Conservation (phyloP, 2,888 invertebrate species). For the Sphaerophoria rueppellii region DNA sequence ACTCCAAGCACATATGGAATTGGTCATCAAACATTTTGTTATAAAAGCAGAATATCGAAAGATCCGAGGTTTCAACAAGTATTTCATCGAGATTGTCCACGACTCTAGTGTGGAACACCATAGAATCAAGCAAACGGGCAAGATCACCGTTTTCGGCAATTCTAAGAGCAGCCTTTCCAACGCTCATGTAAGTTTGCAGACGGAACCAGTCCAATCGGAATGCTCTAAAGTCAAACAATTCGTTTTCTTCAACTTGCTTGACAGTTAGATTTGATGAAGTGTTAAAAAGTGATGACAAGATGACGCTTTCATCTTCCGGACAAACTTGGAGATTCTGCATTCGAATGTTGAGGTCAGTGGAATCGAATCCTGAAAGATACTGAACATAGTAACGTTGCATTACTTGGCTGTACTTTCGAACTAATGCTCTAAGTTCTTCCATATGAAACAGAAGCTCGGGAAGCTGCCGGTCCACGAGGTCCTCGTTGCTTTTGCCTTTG, state of each 20-base stretch:
- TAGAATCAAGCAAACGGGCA: slow-evolving; percentile 95
- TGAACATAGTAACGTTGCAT: slow-evolving; percentile 99
- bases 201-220: slow-evolving; percentile 98
- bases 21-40: slow-evolving; percentile 98
- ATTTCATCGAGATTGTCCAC: slow-evolving; percentile 99
- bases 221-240: slow-evolving; percentile 96
- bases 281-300: slow-evolving; percentile 95
- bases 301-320: slow-evolving; percentile 97
- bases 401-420: slow-evolving; percentile 97
- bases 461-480: slow-evolving; percentile 96
- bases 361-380: slow-evolving; percentile 97
- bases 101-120: slow-evolving; percentile 98
- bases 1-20: slow-evolving; percentile 99
- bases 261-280: slow-evolving; percentile 93
- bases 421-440: slow-evolving; percentile 97
- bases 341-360: slow-evolving; percentile 93
- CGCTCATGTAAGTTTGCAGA: slow-evolving; percentile 96
- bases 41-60: slow-evolving; percentile 99
- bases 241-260: slow-evolving; percentile 98
- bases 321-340: slow-evolving; percentile 92
- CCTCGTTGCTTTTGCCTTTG: slow-evolving; percentile 92
- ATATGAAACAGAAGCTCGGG: slow-evolving; percentile 99
- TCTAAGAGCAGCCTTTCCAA: slow-evolving; percentile 89
- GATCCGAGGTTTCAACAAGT: slow-evolving; percentile 97
- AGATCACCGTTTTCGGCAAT: slow-evolving; percentile 93